Evolutionary conservation across 2,797 vertebrate species (phyloP), one percentile per base, ranked within the genome.

Genomic region (Halcyon badia): DNA sequence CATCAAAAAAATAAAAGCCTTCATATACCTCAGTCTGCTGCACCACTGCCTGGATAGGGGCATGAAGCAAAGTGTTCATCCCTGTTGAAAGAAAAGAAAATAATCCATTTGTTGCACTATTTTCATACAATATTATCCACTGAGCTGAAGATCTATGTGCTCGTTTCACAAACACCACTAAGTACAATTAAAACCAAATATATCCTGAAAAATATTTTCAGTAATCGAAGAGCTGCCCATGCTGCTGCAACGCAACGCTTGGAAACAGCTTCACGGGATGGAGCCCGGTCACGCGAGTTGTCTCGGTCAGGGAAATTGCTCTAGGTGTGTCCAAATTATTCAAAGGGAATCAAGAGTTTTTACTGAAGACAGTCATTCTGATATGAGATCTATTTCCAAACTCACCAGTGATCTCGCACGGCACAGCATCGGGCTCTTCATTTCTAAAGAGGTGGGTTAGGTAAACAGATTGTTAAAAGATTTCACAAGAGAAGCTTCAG

Each of bases 51-150:
- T 98, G 98, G 95, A 98, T 98, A 19, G 98, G 98, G 58, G 97
- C 98, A 41, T 98, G 98, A 95, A 98, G 98, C 92, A 98, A 92
- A 37, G 97, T 98, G 78, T 84, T 97, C 98, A 98, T 98, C 51
- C 98, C 98, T 98, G 96, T 48, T 3, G 26, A 78, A 92, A 72
- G 84, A 93, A 94, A 91, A 94, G 56, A 37, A 58, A 90, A 87
- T 2, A 44, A 9, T 51, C 25, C 48, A 37, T 25, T 58, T 71
- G n/a, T 51, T 75, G 18, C 6, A 3, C 31, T 64, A 2, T 30
- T 71, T 71, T 35, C 10, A 51, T 28, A 41, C 22, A 56, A 20
- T 73, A 83, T 71, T 57, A 71, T 54, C 26, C 31, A 51, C 56
- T 11, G 14, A 56, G 51, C 21, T 88, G 58, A 56, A 86, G 35